phyloP scores from a whole-genome alignment of 2,888 invertebrate genomes.

The Drosophila maculinotata region DNA sequence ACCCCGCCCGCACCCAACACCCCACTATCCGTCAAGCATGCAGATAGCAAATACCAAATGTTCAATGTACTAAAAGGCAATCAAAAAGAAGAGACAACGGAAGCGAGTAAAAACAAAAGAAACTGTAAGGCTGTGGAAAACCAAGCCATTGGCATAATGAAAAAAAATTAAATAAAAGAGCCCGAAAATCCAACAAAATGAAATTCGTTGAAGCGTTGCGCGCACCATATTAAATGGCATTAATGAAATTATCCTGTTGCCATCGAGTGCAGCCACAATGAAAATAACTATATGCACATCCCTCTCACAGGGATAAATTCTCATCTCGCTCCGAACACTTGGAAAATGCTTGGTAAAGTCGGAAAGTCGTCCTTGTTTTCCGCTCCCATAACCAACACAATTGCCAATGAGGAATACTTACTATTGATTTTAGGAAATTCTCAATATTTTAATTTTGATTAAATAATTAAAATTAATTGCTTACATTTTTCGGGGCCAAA shows the following conservation, averaged over 20 bases:
- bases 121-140: slow-evolving; percentile 17
- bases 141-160: slow-evolving; percentile 69
- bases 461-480: background rate
- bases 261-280: background rate
- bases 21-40: background rate
- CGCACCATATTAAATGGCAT: slow-evolving; percentile 57
- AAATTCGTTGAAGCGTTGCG: slow-evolving; percentile 63
- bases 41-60: slow-evolving; percentile 74
- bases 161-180: slow-evolving; percentile 29
- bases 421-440: background rate
- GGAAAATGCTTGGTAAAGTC: too few relatives aligned
- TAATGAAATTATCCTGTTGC: slow-evolving; percentile 69
- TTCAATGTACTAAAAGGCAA: slow-evolving; percentile 69
- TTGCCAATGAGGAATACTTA: background rate
- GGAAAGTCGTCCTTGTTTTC: too few relatives aligned
- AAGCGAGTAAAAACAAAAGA: slow-evolving; percentile 23
- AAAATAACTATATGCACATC: background rate
- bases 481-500: background rate
- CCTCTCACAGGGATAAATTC: too few relatives aligned
- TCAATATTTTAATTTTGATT: background rate
- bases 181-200: slow-evolving; percentile 38
- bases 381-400: background rate
- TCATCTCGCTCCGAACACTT: too few relatives aligned
- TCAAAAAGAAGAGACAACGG: slow-evolving; percentile 25
- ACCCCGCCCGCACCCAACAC: background rate